phyloP scores from a whole-genome alignment of 1,140 invertebrate species.

The Thereuonema tuberculata region DNA sequence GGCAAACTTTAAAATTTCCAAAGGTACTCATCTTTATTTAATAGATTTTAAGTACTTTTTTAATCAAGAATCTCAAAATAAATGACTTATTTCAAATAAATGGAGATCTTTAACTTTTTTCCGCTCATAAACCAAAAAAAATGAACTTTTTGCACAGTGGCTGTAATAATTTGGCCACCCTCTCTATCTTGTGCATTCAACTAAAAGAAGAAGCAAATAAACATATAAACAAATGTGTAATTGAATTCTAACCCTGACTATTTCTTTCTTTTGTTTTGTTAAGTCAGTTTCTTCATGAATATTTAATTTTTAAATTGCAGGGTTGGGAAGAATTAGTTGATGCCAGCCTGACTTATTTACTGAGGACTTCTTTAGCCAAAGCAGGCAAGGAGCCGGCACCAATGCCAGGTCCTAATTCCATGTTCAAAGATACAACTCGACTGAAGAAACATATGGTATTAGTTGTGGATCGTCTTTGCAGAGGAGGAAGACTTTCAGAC shows the following conservation, averaged over 20 bases:
- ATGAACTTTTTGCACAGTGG: too few species aligned
- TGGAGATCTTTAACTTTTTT: too few species aligned
- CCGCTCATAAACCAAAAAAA: too few species aligned
- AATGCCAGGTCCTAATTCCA: slow-evolving; percentile 33
- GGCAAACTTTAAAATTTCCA: too few species aligned
- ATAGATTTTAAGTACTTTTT: too few species aligned
- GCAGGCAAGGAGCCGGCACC: slow-evolving; percentile 34
- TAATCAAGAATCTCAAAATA: too few species aligned
- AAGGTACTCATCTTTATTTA: too few species aligned
- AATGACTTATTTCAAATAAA: too few species aligned
- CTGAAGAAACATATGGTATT: slow-evolving; percentile 43
- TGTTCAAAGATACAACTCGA: slow-evolving; percentile 38
- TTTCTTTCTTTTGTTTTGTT: slow-evolving; percentile 13
- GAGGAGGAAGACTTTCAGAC: slow-evolving; percentile 21
- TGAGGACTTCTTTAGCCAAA: slow-evolving; percentile 37
- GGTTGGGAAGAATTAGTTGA: slow-evolving; percentile 46
- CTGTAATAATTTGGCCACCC: too few species aligned
- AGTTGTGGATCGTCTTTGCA: slow-evolving; percentile 38
- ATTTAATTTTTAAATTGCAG: slow-evolving; percentile 26
- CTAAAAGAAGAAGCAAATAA: too few species aligned
- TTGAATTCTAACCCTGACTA: slow-evolving; percentile 15
- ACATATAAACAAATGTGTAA: too few species aligned
- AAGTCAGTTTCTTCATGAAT: slow-evolving; percentile 14
- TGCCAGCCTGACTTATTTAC: slow-evolving; percentile 37
- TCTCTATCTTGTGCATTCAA: too few species aligned